Evolutionary conservation across 1,140 invertebrate species (phyloP), one percentile per base, ranked within the genome.

Genomic region (Chironomus striatipennis): DNA sequence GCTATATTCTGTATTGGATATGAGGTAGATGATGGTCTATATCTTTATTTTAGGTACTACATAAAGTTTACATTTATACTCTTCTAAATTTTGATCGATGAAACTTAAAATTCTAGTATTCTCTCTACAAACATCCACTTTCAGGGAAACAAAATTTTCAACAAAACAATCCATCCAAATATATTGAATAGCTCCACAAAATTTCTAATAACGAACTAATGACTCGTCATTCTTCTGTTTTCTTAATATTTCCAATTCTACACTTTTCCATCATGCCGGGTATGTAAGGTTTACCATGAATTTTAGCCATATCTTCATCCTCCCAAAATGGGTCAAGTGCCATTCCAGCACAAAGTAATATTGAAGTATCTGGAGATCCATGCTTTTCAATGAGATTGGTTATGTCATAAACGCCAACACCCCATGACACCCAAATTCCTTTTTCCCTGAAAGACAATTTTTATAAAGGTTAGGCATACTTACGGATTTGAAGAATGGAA

Each of bases 341-440:
- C 18, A 88, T 87, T 20, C 97, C 97, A 57, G 93, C 90, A 43
- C 96, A 91, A 81, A 98, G 90, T 76, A 96, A 82, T 75, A 98
- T 93, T 70, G 92, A 90, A 42, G 47, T 57, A 12, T 93, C 87
- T 43, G 93, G 93, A 47, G 97, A 92, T 12, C 97, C 97, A 86
- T 99, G 98, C 43, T 90, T 86, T 0, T 88, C 84, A 0, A 98
- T 85, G 83, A 98, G 99, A 12, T 96, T 86, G 0, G 97, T 98
- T 17, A 99, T 91, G 80, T 99, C 96, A 81, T 99, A 99, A 0
- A 99, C 97, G 6, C 96, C 97, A 84, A 92, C 84, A 77, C 90
- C 90, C 80, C 89, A 98, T 3, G 89, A 93, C 17, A 98, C 88
- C 96, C 96, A 98, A 76, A 98, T 90, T 75, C 91, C 79, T 77